Conservation (phyloP, 2,888 invertebrate genomes). For the Lochmaea capreae region DNA sequence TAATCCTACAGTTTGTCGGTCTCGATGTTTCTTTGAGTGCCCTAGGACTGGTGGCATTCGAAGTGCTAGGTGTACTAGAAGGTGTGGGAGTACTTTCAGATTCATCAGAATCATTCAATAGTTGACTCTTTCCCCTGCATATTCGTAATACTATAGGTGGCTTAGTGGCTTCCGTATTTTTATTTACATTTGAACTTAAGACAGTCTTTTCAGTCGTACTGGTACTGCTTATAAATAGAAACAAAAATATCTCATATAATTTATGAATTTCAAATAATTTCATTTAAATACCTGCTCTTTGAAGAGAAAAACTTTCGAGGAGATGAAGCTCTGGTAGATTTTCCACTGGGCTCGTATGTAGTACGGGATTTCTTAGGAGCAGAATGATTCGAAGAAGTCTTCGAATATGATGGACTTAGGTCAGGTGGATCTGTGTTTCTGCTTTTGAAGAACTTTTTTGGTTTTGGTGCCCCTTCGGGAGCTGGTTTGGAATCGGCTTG, state of each 20-base stretch:
- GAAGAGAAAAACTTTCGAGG: conserved; percentile 62
- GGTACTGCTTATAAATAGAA: conserved; percentile 24
- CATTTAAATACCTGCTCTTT: conserved; percentile 50
- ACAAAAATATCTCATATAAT: neutral
- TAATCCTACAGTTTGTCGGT: conserved; percentile 56
- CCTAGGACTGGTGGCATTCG: conserved; percentile 66
- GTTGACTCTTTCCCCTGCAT: conserved; percentile 77
- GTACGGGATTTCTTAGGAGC: conserved; percentile 51
- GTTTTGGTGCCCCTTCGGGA: conserved; percentile 70
- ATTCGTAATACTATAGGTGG: conserved; percentile 90
- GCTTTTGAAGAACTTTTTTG: conserved; percentile 92
- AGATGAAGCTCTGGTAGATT: conserved; percentile 44
- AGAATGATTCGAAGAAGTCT: conserved; percentile 46
- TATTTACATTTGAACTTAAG: conserved; percentile 60
- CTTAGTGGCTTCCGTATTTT: conserved; percentile 57
- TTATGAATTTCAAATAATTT: neutral
- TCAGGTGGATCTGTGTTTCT: conserved; percentile 77
- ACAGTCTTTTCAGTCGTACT: conserved; percentile 58
- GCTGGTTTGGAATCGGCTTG: conserved; percentile 45
- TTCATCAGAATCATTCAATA: conserved; percentile 66
- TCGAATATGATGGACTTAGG: conserved; percentile 47
- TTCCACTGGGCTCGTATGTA: conserved; percentile 46
- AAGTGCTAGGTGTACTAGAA: conserved; percentile 70
- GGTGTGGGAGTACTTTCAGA: conserved; percentile 65
- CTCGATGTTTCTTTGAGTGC: conserved; percentile 57